Percentiles rank a stretch among this genome's conserved stretches.
phyloP scores from a whole-genome alignment of 2,797 vertebrate genomes.

The Bradypodion pumilum region DNA sequence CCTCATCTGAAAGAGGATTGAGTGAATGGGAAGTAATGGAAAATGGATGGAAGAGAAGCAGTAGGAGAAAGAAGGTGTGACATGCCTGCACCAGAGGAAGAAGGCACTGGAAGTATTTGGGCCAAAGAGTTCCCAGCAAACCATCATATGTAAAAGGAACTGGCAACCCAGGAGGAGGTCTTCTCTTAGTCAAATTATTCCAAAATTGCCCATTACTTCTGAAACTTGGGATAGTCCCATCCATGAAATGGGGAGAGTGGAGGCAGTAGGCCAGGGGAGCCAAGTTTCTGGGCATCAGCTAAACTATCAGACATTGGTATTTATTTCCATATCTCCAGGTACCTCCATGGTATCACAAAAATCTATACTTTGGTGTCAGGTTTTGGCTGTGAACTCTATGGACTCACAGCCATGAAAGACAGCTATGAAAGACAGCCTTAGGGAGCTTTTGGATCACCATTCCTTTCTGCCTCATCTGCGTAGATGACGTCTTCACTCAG shows the following conservation, averaged over 20 bases:
- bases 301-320: too few relatives aligned
- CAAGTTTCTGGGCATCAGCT: too few relatives aligned
- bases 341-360: too few relatives aligned
- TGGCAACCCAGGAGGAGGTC: neutral
- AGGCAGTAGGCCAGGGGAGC: too few relatives aligned
- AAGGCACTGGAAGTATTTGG: neutral
- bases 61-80: neutral
- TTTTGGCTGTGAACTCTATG: too few relatives aligned
- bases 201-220: neutral
- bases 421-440: conserved; percentile 26
- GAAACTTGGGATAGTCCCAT: neutral
- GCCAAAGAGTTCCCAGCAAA: neutral
- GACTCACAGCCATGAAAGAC: too few relatives aligned
- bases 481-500: conserved; percentile 66
- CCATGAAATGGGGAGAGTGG: neutral
- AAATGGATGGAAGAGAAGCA: neutral
- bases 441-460: conserved; percentile 47
- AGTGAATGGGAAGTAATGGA: too few relatives aligned
- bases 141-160: neutral
- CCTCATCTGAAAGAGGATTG: neutral
- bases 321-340: neutral
- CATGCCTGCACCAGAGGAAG: neutral
- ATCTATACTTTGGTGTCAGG: too few relatives aligned
- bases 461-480: conserved; percentile 59
- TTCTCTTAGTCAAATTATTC: neutral